Percentiles rank a stretch among this genome's conserved stretches.
Evolutionary conservation across 2,797 vertebrate species (phyloP).

Genomic region (Dallia pectoralis): DNA sequence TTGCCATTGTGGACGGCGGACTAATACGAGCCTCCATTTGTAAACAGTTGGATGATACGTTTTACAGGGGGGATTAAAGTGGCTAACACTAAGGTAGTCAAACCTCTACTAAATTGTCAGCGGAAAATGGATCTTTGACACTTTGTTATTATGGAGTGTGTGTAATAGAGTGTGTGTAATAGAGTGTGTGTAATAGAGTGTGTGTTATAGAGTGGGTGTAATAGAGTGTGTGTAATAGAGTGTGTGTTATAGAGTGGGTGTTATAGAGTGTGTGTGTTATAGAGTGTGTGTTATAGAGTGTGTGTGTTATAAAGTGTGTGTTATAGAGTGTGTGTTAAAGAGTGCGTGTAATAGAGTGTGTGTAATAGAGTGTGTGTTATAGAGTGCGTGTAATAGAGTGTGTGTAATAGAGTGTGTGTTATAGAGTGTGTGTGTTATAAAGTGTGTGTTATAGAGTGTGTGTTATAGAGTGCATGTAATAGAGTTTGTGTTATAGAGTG

Average conservation of each 20-base stretch:
- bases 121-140: constrained; percentile 1
- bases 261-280: neutral
- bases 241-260: neutral
- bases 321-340: neutral
- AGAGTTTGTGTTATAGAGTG: too few species aligned
- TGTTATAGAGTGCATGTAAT: neutral
- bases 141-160: neutral
- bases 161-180: neutral
- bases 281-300: neutral
- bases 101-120: neutral
- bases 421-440: too few species aligned
- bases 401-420: neutral
- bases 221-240: neutral
- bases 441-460: neutral
- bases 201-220: neutral
- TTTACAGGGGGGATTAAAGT: neutral
- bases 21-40: neutral
- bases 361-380: neutral
- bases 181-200: neutral
- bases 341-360: neutral
- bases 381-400: too few species aligned
- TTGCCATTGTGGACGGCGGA: neutral
- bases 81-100: neutral
- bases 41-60: neutral
- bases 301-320: too few species aligned